Percentiles rank a stretch among this genome's conserved stretches.
Conservation (phyloP, 2,113 vertebrate genomes). For the Leptobrachium ailaonicum region DNA sequence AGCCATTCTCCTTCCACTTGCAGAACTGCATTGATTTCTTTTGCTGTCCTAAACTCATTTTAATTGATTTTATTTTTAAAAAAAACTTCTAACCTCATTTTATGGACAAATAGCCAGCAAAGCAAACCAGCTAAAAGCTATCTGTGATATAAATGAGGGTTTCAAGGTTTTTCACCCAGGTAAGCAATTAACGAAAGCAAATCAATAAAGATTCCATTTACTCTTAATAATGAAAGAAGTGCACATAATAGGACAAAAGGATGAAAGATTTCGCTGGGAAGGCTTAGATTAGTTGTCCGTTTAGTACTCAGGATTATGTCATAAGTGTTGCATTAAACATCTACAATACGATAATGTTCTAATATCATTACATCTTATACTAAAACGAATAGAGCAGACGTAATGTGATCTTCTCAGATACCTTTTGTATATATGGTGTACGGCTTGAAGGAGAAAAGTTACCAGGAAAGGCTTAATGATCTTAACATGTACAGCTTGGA, state of each 20-base stretch:
- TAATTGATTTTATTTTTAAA: slow-evolving; percentile 5
- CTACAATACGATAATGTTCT: too few species aligned
- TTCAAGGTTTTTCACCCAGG: not conserved
- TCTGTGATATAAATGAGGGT: not conserved
- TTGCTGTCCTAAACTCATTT: not conserved
- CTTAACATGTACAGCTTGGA: too few species aligned
- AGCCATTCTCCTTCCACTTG: slow-evolving; percentile 16
- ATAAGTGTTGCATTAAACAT: too few species aligned
- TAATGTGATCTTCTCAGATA: too few species aligned
- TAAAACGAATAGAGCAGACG: too few species aligned
- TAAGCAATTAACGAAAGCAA: not conserved
- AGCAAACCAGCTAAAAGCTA: not conserved
- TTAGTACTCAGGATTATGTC: too few species aligned
- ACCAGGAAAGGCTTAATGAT: too few species aligned
- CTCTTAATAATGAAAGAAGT: not conserved
- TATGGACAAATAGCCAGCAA: not conserved
- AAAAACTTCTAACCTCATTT: not conserved
- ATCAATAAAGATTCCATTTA: fast-evolving
- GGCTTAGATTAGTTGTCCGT: too few species aligned
- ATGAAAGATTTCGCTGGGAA: slow-evolving; percentile 10
- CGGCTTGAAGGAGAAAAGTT: too few species aligned
- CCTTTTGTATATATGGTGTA: too few species aligned
- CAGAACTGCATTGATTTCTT: not conserved
- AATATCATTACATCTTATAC: too few species aligned
- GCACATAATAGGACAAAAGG: slow-evolving; percentile 29